phyloP scores from a whole-genome alignment of 2,888 invertebrate species.

The Salpingus planirostris region DNA sequence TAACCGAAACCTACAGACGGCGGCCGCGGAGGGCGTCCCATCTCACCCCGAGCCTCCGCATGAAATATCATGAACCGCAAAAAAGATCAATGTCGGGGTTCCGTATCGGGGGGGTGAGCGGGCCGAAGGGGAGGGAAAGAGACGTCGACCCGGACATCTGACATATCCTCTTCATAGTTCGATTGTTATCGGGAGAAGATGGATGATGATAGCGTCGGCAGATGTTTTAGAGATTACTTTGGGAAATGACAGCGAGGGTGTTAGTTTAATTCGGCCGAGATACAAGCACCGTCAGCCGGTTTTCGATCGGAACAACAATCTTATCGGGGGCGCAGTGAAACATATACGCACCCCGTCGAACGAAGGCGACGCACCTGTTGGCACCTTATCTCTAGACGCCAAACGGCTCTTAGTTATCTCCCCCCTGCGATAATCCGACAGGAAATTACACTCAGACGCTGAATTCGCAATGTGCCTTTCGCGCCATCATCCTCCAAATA shows the following conservation, averaged over 20 bases:
- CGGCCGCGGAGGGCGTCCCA: not conserved
- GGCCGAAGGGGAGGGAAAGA: not conserved
- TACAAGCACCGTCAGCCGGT: too few species aligned
- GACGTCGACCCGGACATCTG: not conserved
- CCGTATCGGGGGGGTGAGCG: not conserved
- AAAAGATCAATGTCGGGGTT: not conserved
- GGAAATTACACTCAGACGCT: too few species aligned
- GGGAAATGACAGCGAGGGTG: not conserved
- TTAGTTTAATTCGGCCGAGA: not conserved
- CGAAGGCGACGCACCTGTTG: too few species aligned
- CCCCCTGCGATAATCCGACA: too few species aligned
- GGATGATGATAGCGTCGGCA: not conserved
- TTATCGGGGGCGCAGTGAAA: too few species aligned
- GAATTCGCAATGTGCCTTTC: too few species aligned
- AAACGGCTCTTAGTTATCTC: too few species aligned
- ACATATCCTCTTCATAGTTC: constrained; percentile 1
- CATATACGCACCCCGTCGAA: too few species aligned
- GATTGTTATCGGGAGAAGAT: not conserved
- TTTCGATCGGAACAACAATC: too few species aligned
- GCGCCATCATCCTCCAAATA: too few species aligned
- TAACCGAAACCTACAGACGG: not conserved
- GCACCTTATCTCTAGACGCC: too few species aligned
- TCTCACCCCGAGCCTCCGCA: too few species aligned
- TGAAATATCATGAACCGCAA: not conserved
- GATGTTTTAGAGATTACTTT: not conserved